Evolutionary conservation across 2,888 invertebrate species (phyloP), one percentile per base, ranked within the genome.

Genomic region (Aradus depressus): DNA sequence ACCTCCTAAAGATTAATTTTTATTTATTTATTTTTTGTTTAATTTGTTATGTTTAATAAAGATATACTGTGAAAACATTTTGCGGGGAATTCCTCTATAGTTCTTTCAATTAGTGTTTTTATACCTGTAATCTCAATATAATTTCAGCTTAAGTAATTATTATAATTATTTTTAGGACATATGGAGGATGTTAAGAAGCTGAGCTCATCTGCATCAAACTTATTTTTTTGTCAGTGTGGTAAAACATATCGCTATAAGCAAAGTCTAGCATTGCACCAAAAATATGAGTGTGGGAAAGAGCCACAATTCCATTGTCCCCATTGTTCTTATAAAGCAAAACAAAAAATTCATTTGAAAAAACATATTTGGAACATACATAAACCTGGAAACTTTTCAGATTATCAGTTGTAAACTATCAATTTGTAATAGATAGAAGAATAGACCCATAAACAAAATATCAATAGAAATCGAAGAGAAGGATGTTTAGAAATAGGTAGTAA

Each of bases 301-400:
- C 53, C 55, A 26, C 49, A 44, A 14, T 58, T 55, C 37, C 26
- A 39, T 18, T 76, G 76, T 59, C 71, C 73, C 1, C 68, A 72
- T 32, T 75, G 75, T 60, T 67, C 64, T 1, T 70, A 71, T 61
- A 66, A 67, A 41, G 65, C 67, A 60, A 66, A 68, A 60, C 56
- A 58, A 38, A 61, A 59, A 52, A 56, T 52, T 2, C 57, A 58
- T 25, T 51, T 62, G n/a, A 58, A 58, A 48, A 53, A 50, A 35
- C 62, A 59, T 45, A 51, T 43, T 14, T 22, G 19, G 3, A 18
- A 22, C 26, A 35, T 35, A 35, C 19, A 18, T 21, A 12, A 45
- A 45, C 12, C 8, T 45, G 3, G 3, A 31, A 12, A 14, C 19
- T 21, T 44, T 14, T 32, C 21, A 26, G 19, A 25, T 23, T 26